Conservation (phyloP, 1,140 invertebrate species). For the Drosophila arawakana region DNA sequence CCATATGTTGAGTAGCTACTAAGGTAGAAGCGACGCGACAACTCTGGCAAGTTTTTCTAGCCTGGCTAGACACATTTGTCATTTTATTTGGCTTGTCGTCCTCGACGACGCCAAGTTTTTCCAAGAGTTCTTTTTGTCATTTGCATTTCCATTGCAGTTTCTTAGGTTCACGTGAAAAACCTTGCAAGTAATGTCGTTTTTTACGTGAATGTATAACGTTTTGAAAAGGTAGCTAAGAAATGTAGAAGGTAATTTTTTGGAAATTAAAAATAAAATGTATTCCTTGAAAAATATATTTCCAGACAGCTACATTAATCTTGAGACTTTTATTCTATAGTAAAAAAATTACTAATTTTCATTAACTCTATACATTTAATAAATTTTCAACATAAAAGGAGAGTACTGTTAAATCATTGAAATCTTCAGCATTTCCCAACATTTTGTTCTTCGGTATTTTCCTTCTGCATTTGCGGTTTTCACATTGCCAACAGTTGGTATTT, state of each 20-base stretch:
- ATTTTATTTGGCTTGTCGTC: constrained; percentile 47
- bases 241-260: no score
- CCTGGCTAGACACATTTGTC: constrained; percentile 77
- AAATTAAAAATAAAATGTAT: no score
- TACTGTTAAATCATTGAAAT: neutral
- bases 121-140: neutral
- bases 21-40: constrained; percentile 4
- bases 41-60: constrained; percentile 15
- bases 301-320: no score
- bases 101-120: constrained; percentile 22
- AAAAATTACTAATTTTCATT: no score
- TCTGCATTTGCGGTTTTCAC: constrained; percentile 37
- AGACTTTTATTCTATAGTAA: no score
- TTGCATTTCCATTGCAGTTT: constrained; percentile 6
- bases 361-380: no score
- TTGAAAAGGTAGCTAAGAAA: neutral
- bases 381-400: no score
- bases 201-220: neutral
- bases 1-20: constrained; percentile 36
- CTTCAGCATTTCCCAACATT: neutral
- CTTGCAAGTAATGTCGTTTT: neutral
- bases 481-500: constrained; percentile 56
- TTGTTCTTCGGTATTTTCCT: neutral
- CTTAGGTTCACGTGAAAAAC: neutral
- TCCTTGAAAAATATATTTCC: no score